phyloP scores from a whole-genome alignment of 2,797 vertebrate species.

The Allobates femoralis region DNA sequence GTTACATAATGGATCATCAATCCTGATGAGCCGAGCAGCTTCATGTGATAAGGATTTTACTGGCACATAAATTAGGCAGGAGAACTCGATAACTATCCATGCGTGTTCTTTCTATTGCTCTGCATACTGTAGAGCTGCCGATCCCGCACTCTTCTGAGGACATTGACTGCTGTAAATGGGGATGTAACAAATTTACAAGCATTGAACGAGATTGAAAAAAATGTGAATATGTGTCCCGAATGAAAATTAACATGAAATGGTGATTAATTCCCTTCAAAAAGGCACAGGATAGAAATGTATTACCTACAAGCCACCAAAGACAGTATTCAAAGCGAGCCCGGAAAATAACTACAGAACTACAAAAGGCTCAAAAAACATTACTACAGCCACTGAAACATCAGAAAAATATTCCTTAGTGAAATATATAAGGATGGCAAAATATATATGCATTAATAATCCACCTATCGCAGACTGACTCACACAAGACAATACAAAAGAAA shows the following conservation, averaged over 20 bases:
- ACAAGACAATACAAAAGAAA: too few relatives aligned
- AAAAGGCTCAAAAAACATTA: too few relatives aligned
- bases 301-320: background rate
- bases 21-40: background rate
- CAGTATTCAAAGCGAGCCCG: too few relatives aligned
- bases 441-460: too few relatives aligned
- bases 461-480: too few relatives aligned
- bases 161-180: background rate
- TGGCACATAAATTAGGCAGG: background rate
- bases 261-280: background rate
- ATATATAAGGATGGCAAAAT: too few relatives aligned
- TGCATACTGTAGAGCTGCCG: background rate
- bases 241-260: background rate
- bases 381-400: too few relatives aligned
- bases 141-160: background rate
- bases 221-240: background rate
- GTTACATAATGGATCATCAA: background rate
- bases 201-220: background rate
- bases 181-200: background rate
- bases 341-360: too few relatives aligned
- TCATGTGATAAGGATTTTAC: background rate
- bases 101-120: background rate
- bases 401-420: too few relatives aligned
- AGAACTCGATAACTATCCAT: constrained; percentile 5
- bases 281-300: background rate